Conservation (phyloP, 2,797 vertebrate genomes). For the Sciurus carolinensis region DNA sequence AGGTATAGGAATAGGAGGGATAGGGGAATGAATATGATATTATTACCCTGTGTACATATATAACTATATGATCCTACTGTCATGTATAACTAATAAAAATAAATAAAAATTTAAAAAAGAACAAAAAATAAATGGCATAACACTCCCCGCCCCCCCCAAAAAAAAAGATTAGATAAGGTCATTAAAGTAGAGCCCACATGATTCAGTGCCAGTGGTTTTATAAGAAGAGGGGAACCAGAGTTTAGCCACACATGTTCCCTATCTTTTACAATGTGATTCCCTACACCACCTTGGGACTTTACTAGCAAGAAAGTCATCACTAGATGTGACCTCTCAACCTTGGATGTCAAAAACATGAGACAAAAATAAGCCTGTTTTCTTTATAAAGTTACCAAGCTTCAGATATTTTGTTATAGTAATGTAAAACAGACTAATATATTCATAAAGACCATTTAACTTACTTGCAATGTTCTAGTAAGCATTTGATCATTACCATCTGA, state of each 20-base stretch:
- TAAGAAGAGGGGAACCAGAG: neutral
- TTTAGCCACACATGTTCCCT: too few species aligned
- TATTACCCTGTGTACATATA: too few species aligned
- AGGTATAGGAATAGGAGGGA: too few species aligned
- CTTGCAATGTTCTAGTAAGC: constrained; percentile 1
- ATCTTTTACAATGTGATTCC: too few species aligned
- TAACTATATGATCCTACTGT: too few species aligned
- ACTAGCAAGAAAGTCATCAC: neutral
- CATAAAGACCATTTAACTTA: neutral
- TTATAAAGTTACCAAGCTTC: neutral
- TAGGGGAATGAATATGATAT: too few species aligned
- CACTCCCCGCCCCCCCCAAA: too few species aligned
- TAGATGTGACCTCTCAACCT: too few species aligned
- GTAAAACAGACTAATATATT: neutral
- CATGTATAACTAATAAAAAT: too few species aligned
- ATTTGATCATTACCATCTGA: neutral
- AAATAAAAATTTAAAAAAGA: too few species aligned
- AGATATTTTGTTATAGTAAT: neutral
- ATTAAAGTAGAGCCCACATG: too few species aligned
- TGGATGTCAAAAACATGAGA: neutral
- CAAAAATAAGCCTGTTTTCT: neutral
- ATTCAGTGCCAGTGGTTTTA: neutral
- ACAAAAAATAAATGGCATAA: too few species aligned
- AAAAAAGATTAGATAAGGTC: neutral
- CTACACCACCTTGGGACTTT: neutral